Base-by-base conservation (phyloP, 2,888 invertebrate genomes). In the Luffia ferchaultella region DNA sequence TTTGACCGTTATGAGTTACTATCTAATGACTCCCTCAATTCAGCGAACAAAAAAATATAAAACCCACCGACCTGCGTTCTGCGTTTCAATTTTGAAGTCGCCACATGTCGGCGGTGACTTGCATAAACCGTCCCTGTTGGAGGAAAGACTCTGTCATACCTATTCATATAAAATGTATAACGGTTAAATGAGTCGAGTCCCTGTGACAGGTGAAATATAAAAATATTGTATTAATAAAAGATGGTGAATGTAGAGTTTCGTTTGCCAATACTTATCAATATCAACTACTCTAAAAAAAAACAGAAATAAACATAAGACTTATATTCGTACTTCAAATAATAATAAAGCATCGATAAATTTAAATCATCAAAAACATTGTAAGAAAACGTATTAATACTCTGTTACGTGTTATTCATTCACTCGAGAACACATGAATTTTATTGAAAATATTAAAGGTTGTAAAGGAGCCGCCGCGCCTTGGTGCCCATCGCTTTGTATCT, bases 41-140 rank as follows among this genome's bases (percentile, higher is more conserved):
- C 64, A 60, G 63, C 60, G 67, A 70, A 69, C 66, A 69, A 67
- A 63, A 68, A 72, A 73, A 52, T 72, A 68, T 66, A 20, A 71
- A 62, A 65, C 65, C 66, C 67, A 64, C 61, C 63, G 60, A 62
- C 63, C 60, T 63, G 65, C 64, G 67, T 72, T 73, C 60, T 63
- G 65, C 64, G 67, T 72, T 73, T 71, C 72, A 72, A 73, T 71
- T 74, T 71, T 63, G 65, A 62, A 64, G 73, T 69, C 67, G 70
- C 71, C 82, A 77, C 75, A 80, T 82, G 82, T 74, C 73, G 71
- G 59, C 67, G 54, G 66, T 82, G 82, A 82, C 82, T 82, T 73
- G 82, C 80, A 64, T 60, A 63, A 58, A 50, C 51, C 45, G 54
- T 45, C 30, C 5, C 30, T 12, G 30, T 7, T n/a, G 30, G 30